Conservation (phyloP, 2,113 vertebrate genomes). For the Martes martes region DNA sequence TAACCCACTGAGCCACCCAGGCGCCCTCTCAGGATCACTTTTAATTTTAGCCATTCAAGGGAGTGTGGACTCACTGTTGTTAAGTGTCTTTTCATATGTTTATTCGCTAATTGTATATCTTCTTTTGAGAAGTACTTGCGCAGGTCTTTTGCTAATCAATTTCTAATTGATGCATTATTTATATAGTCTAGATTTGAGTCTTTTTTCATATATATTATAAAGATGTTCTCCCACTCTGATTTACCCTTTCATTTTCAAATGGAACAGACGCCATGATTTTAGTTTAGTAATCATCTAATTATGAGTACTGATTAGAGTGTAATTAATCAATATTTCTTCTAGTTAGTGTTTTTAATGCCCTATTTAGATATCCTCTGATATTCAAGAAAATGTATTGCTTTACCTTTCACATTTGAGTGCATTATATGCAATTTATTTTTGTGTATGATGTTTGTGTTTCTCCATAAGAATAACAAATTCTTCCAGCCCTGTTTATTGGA, state of each 20-base stretch:
- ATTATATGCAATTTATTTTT: background rate
- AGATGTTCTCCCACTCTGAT: background rate
- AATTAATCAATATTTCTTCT: background rate
- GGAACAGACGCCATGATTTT: background rate
- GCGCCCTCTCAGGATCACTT: background rate
- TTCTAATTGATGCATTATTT: background rate
- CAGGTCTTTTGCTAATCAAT: background rate
- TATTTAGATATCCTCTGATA: background rate
- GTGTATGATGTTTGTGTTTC: background rate
- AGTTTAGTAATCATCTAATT: background rate
- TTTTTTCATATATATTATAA: background rate
- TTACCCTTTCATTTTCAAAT: background rate
- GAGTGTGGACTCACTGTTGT: background rate
- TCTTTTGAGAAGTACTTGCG: background rate
- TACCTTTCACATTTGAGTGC: background rate
- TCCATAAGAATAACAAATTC: background rate
- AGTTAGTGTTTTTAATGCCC: background rate
- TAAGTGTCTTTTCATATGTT: background rate
- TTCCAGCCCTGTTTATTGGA: background rate
- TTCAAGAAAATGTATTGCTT: background rate
- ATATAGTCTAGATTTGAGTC: background rate
- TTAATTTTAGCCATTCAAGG: background rate
- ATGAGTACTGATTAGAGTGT: background rate
- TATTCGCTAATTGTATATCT: background rate
- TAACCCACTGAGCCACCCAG: too few species aligned